Percentiles rank a stretch among this genome's conserved stretches.
Evolutionary conservation across 1,140 invertebrate genomes (phyloP).

Genomic region (Drosophila pseudoobscura): DNA sequence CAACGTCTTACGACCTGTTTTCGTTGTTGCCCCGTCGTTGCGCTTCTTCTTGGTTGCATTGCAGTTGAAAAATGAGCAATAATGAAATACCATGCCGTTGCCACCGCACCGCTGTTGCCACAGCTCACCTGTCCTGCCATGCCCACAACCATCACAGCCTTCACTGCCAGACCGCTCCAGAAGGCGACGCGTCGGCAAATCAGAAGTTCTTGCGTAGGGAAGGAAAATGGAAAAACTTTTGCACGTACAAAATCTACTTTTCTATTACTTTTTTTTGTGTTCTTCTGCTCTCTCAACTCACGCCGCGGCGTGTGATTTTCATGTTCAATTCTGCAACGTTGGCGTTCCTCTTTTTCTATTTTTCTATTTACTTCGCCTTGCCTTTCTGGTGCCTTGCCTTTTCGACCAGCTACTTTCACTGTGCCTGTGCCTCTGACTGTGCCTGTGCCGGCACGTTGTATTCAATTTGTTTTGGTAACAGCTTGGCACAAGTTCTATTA

Average conservation of each 20-base stretch:
- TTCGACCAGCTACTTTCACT: conserved; percentile 26
- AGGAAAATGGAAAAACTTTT: conserved; percentile 81
- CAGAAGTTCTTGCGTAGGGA: conserved; percentile 59
- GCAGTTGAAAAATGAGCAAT: conserved; percentile 72
- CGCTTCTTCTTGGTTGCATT: conserved; percentile 25
- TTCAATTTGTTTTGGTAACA: conserved; percentile 80
- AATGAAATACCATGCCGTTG: conserved; percentile 32
- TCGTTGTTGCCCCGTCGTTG: too few species aligned
- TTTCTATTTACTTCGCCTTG: neutral
- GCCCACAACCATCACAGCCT: conserved; percentile 25
- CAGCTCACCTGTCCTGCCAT: conserved; percentile 19
- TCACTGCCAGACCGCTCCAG: conserved; percentile 10
- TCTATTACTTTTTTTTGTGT: conserved; percentile 63
- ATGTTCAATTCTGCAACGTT: conserved; percentile 31
- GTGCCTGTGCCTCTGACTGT: too few species aligned
- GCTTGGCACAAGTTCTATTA: conserved; percentile 76
- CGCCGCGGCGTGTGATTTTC: conserved; percentile 22
- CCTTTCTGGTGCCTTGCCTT: neutral
- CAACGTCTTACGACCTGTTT: conserved; percentile 31
- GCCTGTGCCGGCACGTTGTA: conserved; percentile 59
- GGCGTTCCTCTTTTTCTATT: conserved; percentile 24
- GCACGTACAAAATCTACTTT: conserved; percentile 77
- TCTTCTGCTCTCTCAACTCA: conserved; percentile 8
- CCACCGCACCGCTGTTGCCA: conserved; percentile 10
- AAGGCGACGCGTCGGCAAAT: conserved; percentile 38